Percentiles rank a stretch among this genome's conserved stretches.
Evolutionary conservation across 2,888 invertebrate species (phyloP).

Genomic region (Pilophorus perplexus): DNA sequence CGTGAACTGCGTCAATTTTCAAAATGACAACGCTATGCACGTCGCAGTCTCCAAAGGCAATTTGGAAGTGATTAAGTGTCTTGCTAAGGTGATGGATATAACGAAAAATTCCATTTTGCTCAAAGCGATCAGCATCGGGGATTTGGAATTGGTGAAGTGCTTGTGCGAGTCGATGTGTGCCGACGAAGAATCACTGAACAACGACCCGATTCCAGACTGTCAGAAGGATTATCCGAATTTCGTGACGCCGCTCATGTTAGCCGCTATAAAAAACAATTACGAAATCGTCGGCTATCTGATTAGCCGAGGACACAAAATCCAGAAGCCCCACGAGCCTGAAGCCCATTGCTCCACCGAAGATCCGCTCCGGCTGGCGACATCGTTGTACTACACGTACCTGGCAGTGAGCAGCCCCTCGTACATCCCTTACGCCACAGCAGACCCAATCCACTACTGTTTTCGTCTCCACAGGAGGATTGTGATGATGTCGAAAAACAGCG

Average conservation of each 20-base stretch:
- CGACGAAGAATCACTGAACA: constrained; percentile 57
- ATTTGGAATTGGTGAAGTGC: neutral
- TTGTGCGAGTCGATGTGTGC: constrained; percentile 46
- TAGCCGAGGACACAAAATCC: constrained; percentile 64
- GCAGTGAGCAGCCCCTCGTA: constrained; percentile 69
- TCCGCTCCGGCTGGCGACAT: constrained; percentile 58
- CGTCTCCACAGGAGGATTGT: constrained; percentile 61
- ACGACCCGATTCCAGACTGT: constrained; percentile 55
- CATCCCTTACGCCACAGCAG: constrained; percentile 63
- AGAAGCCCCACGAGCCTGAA: constrained; percentile 61
- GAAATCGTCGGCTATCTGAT: constrained; percentile 67
- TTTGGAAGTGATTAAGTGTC: constrained; percentile 63
- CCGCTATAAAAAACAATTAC: constrained; percentile 68
- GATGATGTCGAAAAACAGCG: constrained; percentile 60
- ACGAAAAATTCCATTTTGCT: constrained; percentile 67
- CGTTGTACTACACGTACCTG: constrained; percentile 62
- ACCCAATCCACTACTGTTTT: constrained; percentile 68
- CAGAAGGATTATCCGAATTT: constrained; percentile 61
- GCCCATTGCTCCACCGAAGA: constrained; percentile 57
- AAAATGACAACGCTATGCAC: constrained; percentile 60
- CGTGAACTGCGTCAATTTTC: constrained; percentile 1
- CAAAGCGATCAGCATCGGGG: constrained; percentile 59
- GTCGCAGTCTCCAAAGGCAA: constrained; percentile 65
- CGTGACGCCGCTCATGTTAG: constrained; percentile 67
- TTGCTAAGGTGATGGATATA: constrained; percentile 60